Evolutionary conservation across 2,113 vertebrate species (phyloP).

Genomic region (Forbesichthys agassizii): DNA sequence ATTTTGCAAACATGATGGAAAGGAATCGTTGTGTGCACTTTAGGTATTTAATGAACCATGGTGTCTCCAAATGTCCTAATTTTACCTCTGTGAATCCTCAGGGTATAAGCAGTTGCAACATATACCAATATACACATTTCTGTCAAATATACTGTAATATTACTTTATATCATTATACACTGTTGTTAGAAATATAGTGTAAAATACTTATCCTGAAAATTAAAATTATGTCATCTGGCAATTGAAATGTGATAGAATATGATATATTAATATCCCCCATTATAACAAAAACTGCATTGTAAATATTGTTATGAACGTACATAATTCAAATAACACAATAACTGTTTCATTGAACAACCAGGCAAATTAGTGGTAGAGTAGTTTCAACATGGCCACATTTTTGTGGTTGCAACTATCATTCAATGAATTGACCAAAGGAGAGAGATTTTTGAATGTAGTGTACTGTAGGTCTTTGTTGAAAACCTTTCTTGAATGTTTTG

Average conservation of each 20-base stretch:
- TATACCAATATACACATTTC: conserved; percentile 35
- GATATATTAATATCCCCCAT: conserved; percentile 5
- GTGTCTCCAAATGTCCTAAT: conserved; percentile 50
- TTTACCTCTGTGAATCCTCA: conserved; percentile 27
- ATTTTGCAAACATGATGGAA: conserved; percentile 40
- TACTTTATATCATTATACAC: no score
- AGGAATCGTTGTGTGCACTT: conserved; percentile 44
- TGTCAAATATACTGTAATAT: no score
- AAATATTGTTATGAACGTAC: conserved; percentile 31
- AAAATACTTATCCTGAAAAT: neutral
- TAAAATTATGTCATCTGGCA: neutral
- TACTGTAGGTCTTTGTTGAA: conserved; percentile 4
- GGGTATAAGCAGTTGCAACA: conserved; percentile 30
- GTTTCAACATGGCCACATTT: conserved; percentile 32
- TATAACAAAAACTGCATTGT: conserved; percentile 18
- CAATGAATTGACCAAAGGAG: conserved; percentile 33
- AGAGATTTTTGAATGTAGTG: conserved; percentile 16
- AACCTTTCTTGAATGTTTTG: conserved; percentile 8
- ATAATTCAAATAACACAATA: conserved; percentile 45
- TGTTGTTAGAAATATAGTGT: neutral
- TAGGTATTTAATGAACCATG: conserved; percentile 30
- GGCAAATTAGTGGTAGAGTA: conserved; percentile 37
- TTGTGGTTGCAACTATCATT: conserved; percentile 31
- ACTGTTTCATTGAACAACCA: conserved; percentile 42
- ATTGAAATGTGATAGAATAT: neutral